Base-by-base conservation (phyloP, 2,888 invertebrate species). In the Tenthredo notha region DNA sequence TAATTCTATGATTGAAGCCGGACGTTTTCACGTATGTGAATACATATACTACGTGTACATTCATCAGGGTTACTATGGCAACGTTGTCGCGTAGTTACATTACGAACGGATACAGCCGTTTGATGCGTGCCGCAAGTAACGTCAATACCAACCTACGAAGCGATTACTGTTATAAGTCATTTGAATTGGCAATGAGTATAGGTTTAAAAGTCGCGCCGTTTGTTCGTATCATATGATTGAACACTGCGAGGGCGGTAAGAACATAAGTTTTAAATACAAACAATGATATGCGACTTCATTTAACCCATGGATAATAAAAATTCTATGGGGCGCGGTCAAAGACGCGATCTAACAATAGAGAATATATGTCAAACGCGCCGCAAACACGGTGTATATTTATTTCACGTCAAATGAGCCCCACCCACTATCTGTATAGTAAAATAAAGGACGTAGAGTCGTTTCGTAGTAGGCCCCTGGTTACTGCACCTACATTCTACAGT, bases 321-420 rank as follows among this genome's bases (percentile, higher is more conserved):
- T 15, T 4, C 7, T 40, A 65, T 40, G 47, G 80, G 80, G 80
- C 61, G 80, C 80, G 80, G 80, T 80, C 80, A 61, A 74, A 58
- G 80, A 80, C 80, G 43, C 50, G 40, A 61, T 58, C 65, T 40
- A 61, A 80, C 80, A 61, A 77, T 40, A 80, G 10, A 61, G 15
- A 65, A 80, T 58, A 25, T 77, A 29, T 80, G 61, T 61, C 61
- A 61, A 58, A 58, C 61, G 61, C 58, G n/a, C 37, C 5, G 25
- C 25, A 54, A 6, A 47, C 50, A 47, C 50, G 18, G 50, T 25
- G 18, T 9, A 10, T 33, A 9, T 37, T 18, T 18, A 25, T 40
- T 15, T 18, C 15, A 18, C 50, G 29, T 33, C 77, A 18, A 37
- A 65, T 61, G 18, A 33, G 61, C 61, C 80, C 37, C 61, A 40